Percentiles rank a stretch among this genome's conserved stretches.
Conservation (phyloP, 2,888 invertebrate species). For the Theretra japonica region DNA sequence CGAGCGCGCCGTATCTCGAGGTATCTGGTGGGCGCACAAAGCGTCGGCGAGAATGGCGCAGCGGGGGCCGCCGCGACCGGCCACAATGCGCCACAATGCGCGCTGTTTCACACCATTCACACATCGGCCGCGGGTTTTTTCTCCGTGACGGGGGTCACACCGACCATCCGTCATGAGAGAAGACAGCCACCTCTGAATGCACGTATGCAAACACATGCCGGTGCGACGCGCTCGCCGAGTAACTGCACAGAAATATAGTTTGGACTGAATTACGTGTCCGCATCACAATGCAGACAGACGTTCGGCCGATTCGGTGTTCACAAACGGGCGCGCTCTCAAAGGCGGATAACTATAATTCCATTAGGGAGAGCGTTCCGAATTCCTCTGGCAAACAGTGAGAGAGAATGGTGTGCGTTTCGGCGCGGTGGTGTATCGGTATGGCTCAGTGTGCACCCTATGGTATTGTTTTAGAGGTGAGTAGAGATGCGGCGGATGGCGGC, state of each 20-base stretch:
- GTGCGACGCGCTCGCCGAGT: neutral
- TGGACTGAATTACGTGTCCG: neutral
- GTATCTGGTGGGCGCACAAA: constrained; percentile 62
- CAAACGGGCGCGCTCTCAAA: constrained; percentile 25
- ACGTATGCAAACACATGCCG: constrained; percentile 57
- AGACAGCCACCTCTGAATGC: constrained; percentile 47
- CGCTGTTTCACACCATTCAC: constrained; percentile 74
- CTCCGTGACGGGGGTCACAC: constrained; percentile 63
- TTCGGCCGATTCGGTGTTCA: neutral
- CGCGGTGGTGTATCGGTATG: neutral
- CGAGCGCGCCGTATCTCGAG: constrained; percentile 47
- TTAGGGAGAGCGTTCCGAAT: constrained; percentile 35
- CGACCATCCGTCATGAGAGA: constrained; percentile 62
- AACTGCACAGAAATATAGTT: neutral
- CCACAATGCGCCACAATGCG: constrained; percentile 59
- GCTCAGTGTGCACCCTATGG: constrained; percentile 26
- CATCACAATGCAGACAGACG: constrained; percentile 19
- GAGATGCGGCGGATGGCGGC: constrained; percentile 30
- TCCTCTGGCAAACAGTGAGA: constrained; percentile 41
- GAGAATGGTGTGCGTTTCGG: constrained; percentile 23
- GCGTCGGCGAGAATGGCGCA: constrained; percentile 66
- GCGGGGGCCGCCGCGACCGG: constrained; percentile 57
- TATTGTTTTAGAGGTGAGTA: constrained; percentile 1
- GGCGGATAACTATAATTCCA: constrained; percentile 30
- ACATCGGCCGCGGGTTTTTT: constrained; percentile 63